phyloP scores from a whole-genome alignment of 2,113 vertebrate genomes.

The Lepisosteus osseus region DNA sequence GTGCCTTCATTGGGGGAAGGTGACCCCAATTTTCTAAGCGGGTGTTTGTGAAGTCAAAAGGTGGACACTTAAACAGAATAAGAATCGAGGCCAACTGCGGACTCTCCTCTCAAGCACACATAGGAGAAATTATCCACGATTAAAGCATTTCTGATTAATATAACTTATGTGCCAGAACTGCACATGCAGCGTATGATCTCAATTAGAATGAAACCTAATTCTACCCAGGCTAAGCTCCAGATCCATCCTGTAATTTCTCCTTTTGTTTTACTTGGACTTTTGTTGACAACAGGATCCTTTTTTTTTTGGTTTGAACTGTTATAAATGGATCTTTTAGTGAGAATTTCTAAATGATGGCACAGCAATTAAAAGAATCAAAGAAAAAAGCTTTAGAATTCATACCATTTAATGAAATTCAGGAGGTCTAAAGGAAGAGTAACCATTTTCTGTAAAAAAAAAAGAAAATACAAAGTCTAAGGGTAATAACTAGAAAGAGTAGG shows the following conservation, averaged over 20 bases:
- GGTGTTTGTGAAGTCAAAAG: constrained; percentile 81
- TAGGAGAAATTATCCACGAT: constrained; percentile 69
- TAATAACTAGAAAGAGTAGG: constrained; percentile 44
- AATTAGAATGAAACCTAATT: constrained; percentile 83
- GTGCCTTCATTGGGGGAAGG: constrained; percentile 48
- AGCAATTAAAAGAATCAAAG: constrained; percentile 24
- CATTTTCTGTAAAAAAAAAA: constrained; percentile 52
- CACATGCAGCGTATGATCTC: constrained; percentile 82
- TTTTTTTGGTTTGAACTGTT: constrained; percentile 31
- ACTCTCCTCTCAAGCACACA: constrained; percentile 63
- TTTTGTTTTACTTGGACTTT: constrained; percentile 78
- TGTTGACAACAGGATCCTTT: constrained; percentile 64
- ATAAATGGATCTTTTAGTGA: constrained; percentile 50
- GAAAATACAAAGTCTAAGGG: constrained; percentile 28
- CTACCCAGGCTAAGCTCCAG: constrained; percentile 69
- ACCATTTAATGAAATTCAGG: constrained; percentile 46
- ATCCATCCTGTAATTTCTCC: constrained; percentile 69
- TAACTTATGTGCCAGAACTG: constrained; percentile 72
- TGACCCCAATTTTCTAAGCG: constrained; percentile 67
- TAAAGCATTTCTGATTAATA: constrained; percentile 82
- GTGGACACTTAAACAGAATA: constrained; percentile 67
- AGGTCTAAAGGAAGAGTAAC: constrained; percentile 56
- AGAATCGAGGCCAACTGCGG: constrained; percentile 54
- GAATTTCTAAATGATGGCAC: constrained; percentile 43
- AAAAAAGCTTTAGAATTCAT: constrained; percentile 37